Percentiles rank a stretch among this genome's conserved stretches.
phyloP scores from a whole-genome alignment of 2,888 invertebrate genomes.

The Lissocephala sabroskyi region DNA sequence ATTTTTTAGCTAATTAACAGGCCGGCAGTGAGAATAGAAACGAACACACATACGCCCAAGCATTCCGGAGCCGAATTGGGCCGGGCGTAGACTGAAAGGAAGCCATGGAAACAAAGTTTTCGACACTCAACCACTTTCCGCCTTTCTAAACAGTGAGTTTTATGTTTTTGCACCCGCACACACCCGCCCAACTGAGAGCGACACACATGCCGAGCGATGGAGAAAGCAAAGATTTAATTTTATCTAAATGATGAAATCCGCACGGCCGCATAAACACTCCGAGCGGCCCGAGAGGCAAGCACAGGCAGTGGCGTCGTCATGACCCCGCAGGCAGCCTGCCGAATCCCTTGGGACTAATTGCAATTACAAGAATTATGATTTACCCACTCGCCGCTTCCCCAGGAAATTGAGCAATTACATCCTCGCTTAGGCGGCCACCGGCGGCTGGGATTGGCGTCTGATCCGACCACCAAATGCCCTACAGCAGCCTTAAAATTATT shows the following conservation, averaged over 20 bases:
- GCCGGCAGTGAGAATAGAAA: conserved; percentile 7
- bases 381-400: conserved; percentile 27
- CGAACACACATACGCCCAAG: conserved; percentile 3
- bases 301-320: conserved; percentile 3
- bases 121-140: neutral
- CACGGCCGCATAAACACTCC: conserved; percentile 28
- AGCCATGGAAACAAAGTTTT: conserved; percentile 12
- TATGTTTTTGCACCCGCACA: conserved; percentile 3
- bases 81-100: neutral
- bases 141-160: conserved; percentile 30
- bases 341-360: conserved; percentile 43
- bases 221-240: conserved; percentile 23
- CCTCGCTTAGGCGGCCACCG: too few species aligned
- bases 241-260: conserved; percentile 36
- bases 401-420: too few species aligned
- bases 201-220: neutral
- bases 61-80: neutral
- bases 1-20: conserved; percentile 41
- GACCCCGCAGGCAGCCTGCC: conserved; percentile 9
- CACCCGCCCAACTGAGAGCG: neutral
- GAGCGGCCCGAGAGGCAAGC: neutral
- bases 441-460: neutral
- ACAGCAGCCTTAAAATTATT: neutral
- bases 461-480: neutral
- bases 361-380: conserved; percentile 52